Evolutionary conservation across 1,140 invertebrate species (phyloP), one percentile per base, ranked within the genome.

Genomic region (Diploscapter pachys): DNA sequence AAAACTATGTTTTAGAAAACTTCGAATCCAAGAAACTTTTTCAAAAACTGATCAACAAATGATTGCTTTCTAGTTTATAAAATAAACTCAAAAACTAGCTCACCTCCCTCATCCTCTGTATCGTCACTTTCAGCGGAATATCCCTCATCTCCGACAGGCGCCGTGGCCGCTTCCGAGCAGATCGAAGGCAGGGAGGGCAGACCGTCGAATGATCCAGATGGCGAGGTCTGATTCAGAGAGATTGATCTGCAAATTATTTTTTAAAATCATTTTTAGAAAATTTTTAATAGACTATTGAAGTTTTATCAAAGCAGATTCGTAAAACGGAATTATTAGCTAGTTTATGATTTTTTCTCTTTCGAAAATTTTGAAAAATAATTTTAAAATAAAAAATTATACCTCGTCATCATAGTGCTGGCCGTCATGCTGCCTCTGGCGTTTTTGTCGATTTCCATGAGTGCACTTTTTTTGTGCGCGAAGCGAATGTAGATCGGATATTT

Each of bases 401-500:
- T 68, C 8, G 73, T 56, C 66, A 66, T 74, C 31, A 31, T 31
- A 31, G 31, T 31, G 31, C 31, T 31, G 31, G 31, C 31, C 31
- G 31, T 31, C 31, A 31, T 31, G 1, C 31, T 31, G 31, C 31
- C 31, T 31, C 31, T 6, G 65, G 57, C 49, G 53, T 62, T 52
- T 65, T 8, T 49, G 72, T 66, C 76, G 6, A 63, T 63, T 69
- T 69, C 72, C 3, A 68, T 56, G 4, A 78, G 55, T 31, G 72
- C 61, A 13, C 67, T 71, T 31, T 57, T 52, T 6, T 56, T 68
- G 31, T 76, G 76, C 11, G 80, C 77, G 53, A 83, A 70, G 55
- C 78, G 72, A 50, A 84, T 85, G 74, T 81, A 82, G 75, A 84
- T 84, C 5, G 82, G 82, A 61, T 84, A 84, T 67, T 84, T 84